Evolutionary conservation across 1,140 invertebrate species (phyloP).

Genomic region (Telenomus remus): DNA sequence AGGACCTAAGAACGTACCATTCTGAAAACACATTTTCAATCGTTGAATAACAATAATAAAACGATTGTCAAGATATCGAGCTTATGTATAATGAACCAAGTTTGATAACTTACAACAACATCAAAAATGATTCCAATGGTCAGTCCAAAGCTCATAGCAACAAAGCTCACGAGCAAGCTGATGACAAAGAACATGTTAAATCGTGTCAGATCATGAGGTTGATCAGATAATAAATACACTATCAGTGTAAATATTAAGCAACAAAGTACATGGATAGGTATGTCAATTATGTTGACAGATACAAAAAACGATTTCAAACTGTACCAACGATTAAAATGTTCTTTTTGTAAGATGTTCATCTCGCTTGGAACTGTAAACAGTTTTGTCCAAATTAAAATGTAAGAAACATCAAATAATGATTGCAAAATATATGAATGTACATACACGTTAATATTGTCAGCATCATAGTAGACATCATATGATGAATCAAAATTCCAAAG

Average conservation of each 20-base stretch:
- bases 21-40: conserved; percentile 71
- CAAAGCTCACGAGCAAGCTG: conserved; percentile 87
- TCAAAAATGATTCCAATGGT: conserved; percentile 90
- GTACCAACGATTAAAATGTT: conserved; percentile 98
- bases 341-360: conserved; percentile 92
- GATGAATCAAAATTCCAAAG: conserved; percentile 88
- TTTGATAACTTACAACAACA: conserved; percentile 82
- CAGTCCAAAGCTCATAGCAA: conserved; percentile 91
- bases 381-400: no score
- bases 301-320: conserved; percentile 94
- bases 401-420: no score
- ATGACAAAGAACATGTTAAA: conserved; percentile 90
- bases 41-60: no score
- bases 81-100: not conserved
- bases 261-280: conserved; percentile 84
- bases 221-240: conserved; percentile 90
- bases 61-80: no score
- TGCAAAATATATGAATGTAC: not conserved
- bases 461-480: conserved; percentile 91
- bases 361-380: conserved; percentile 87
- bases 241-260: conserved; percentile 87
- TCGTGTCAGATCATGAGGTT: conserved; percentile 84
- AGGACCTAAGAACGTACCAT: conserved; percentile 88
- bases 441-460: conserved; percentile 88
- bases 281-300: conserved; percentile 89